Evolutionary conservation across 2,797 vertebrate genomes (phyloP).

Genomic region (Coluber constrictor): DNA sequence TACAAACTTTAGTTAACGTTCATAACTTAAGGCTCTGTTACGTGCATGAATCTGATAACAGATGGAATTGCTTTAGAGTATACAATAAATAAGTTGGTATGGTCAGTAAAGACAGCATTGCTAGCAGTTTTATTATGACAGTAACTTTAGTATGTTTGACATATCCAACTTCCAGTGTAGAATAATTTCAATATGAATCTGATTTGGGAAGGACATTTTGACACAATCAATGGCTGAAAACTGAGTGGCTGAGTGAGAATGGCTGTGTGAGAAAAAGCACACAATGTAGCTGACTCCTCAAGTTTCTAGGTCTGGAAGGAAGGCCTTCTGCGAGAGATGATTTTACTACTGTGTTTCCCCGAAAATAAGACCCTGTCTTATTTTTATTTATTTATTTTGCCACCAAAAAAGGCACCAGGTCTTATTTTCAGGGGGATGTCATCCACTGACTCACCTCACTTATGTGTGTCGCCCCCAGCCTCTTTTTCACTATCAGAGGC

Average conservation of each 20-base stretch:
- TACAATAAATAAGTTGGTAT: background rate
- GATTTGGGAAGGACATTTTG: background rate
- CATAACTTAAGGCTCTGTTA: background rate
- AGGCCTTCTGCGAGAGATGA: background rate
- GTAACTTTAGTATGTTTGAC: background rate
- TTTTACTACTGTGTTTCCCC: background rate
- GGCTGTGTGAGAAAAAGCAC: background rate
- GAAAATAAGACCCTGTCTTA: no score
- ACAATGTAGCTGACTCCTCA: background rate
- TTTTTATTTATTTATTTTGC: no score
- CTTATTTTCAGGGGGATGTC: no score
- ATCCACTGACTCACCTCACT: no score
- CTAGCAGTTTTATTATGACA: background rate
- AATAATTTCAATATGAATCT: background rate
- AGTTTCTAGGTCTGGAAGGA: background rate
- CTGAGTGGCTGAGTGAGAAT: background rate
- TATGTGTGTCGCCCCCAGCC: no score
- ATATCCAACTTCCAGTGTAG: background rate
- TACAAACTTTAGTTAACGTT: background rate
- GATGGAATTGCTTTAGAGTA: background rate
- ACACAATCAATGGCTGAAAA: background rate
- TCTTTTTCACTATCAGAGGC: no score
- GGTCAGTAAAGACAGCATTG: background rate
- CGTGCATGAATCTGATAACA: background rate
- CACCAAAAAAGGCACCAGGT: no score